A percentile compares a stretch with the other conserved stretches of the same genome.
Evolutionary conservation across 2,113 vertebrate genomes (phyloP).

Genomic region (Chelonoidis abingdonii): DNA sequence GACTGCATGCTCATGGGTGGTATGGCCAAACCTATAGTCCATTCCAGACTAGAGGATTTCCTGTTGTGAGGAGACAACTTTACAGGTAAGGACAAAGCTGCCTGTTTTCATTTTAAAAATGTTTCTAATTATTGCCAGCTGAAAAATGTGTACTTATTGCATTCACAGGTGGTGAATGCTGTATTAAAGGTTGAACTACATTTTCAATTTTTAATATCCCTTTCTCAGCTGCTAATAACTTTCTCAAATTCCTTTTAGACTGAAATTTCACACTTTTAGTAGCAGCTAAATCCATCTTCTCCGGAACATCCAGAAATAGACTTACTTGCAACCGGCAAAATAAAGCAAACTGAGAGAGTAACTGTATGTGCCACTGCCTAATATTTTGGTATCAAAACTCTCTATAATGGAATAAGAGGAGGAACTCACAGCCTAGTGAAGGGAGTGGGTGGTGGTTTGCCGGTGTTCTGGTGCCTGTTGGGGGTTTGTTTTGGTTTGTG

Average conservation of each 20-base stretch:
- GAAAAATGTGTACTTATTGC: not conserved
- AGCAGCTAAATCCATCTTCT: not conserved
- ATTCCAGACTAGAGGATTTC: not conserved
- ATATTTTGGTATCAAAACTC: no score
- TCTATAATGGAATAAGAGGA: not conserved
- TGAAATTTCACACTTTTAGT: not conserved
- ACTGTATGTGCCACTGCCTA: not conserved
- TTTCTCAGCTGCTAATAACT: not conserved
- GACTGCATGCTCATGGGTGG: not conserved
- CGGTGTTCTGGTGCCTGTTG: no score
- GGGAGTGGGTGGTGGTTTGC: no score
- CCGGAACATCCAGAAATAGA: not conserved
- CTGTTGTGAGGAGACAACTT: not conserved
- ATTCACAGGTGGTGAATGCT: no score
- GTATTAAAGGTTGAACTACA: not conserved
- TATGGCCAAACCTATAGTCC: not conserved
- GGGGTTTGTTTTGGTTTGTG: no score
- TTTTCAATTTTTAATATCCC: not conserved
- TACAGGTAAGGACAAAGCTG: not conserved
- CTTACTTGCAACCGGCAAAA: not conserved
- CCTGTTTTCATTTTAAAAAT: not conserved
- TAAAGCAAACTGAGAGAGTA: not conserved
- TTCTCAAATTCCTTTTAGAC: not conserved
- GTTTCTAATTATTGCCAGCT: not conserved
- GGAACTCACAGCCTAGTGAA: no score